These are phyloP conservation scores for Gallinago jamesoni DNA, from an alignment of 2,113 vertebrate genomes.

Conservation along the genomic window DNA sequence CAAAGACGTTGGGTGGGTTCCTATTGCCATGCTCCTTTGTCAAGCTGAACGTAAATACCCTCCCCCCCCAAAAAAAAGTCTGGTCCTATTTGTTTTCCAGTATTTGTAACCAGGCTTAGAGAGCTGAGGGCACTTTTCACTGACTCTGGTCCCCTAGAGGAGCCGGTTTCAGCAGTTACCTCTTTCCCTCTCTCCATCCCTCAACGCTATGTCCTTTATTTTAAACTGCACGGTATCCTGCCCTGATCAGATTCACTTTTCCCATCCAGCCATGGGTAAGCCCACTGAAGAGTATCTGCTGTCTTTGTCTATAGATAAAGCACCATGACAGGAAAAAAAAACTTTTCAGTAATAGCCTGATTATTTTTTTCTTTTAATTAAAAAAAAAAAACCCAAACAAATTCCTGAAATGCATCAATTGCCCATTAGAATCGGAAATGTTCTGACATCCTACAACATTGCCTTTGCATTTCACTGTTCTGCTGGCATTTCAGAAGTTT, in stretches of 20 bases:
- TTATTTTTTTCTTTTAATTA: not conserved
- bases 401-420: not conserved
- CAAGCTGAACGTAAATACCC: not conserved
- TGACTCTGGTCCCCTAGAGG: not conserved
- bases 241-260: not conserved
- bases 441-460: not conserved
- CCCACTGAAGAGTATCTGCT: not conserved
- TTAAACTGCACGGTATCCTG: not conserved
- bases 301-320: not conserved
- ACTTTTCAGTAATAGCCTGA: not conserved
- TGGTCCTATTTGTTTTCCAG: not conserved
- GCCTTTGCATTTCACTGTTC: not conserved
- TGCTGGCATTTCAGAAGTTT: conserved; percentile 10
- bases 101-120: not conserved
- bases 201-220: not conserved
- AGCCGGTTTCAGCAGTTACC: not conserved
- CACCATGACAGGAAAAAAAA: not conserved
- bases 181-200: not conserved
- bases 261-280: not conserved
- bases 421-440: not conserved
- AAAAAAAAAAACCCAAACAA: not conserved
- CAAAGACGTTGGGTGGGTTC: rapidly evolving
- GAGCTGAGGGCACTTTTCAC: not conserved
- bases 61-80: rapidly evolving
- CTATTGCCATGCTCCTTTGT: rapidly evolving